Conservation (phyloP, 2,888 invertebrate genomes). For the Macrophya annulata region DNA sequence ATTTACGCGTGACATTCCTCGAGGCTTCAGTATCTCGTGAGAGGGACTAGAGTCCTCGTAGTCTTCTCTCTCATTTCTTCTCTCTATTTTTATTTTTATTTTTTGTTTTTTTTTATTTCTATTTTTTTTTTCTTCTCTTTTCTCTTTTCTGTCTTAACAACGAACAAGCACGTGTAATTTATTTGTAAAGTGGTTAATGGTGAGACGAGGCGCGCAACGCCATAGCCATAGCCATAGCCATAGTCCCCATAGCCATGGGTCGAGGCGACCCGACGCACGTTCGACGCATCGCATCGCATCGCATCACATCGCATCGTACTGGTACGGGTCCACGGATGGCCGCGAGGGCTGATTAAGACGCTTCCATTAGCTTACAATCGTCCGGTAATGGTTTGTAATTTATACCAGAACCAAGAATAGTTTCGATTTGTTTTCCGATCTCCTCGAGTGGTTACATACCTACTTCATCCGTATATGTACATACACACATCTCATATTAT, state of each 20-base stretch:
- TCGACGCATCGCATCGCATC: neutral
- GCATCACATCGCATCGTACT: neutral
- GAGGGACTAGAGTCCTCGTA: constrained; percentile 14
- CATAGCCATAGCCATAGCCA: neutral
- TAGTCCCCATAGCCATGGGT: too few species aligned
- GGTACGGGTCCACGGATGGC: constrained; percentile 17
- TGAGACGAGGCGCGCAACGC: constrained; percentile 23
- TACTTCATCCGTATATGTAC: neutral
- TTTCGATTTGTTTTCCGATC: constrained; percentile 49
- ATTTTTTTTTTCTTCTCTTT: constrained; percentile 51
- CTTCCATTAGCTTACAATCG: constrained; percentile 57
- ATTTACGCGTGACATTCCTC: constrained; percentile 40
- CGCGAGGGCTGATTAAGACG: constrained; percentile 55
- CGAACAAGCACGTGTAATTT: constrained; percentile 40
- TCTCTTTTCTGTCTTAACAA: constrained; percentile 15
- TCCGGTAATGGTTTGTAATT: constrained; percentile 55
- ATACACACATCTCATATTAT: neutral
- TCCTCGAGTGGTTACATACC: neutral
- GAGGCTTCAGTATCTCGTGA: neutral
- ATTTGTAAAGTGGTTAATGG: constrained; percentile 52
- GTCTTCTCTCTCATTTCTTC: neutral
- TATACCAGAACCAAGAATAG: constrained; percentile 54
- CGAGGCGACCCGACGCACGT: too few species aligned
- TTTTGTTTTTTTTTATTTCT: constrained; percentile 46
- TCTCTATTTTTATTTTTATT: constrained; percentile 41